Evolutionary conservation across 2,888 invertebrate species (phyloP).

Genomic region (Harpalus rubripes): DNA sequence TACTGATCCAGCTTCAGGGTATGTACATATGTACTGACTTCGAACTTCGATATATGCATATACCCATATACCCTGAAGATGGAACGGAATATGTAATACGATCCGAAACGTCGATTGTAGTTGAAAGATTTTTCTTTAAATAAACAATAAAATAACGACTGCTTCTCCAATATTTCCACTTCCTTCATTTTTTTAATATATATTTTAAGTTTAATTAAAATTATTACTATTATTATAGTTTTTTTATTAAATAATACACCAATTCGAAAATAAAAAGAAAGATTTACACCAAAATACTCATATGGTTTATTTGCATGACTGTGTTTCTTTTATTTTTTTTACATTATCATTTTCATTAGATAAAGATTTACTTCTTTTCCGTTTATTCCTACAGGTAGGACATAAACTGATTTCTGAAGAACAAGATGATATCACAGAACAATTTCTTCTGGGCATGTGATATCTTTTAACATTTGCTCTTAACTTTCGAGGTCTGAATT

Average conservation of each 20-base stretch:
- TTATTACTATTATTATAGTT: background rate
- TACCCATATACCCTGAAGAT: no score
- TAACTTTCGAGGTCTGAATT: slow-evolving; percentile 5
- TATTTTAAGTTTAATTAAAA: no score
- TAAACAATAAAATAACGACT: no score
- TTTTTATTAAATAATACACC: background rate
- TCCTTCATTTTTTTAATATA: no score
- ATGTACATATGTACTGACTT: no score
- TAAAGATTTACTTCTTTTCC: slow-evolving; percentile 15
- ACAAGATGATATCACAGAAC: slow-evolving; percentile 18
- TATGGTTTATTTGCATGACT: background rate
- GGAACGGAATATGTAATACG: no score
- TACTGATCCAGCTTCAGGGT: no score
- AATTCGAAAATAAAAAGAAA: background rate
- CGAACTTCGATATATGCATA: no score
- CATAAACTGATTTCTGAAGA: slow-evolving; percentile 19
- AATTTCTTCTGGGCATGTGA: background rate
- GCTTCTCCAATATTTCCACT: no score
- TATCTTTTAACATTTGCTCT: slow-evolving; percentile 4
- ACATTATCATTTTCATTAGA: background rate
- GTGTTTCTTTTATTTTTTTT: slow-evolving; percentile 4
- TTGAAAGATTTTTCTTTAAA: no score
- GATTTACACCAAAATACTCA: background rate
- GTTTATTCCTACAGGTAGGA: slow-evolving; percentile 14
- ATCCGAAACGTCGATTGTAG: no score